Conservation (phyloP, 2,888 invertebrate species). For the Coenonympha arcania region DNA sequence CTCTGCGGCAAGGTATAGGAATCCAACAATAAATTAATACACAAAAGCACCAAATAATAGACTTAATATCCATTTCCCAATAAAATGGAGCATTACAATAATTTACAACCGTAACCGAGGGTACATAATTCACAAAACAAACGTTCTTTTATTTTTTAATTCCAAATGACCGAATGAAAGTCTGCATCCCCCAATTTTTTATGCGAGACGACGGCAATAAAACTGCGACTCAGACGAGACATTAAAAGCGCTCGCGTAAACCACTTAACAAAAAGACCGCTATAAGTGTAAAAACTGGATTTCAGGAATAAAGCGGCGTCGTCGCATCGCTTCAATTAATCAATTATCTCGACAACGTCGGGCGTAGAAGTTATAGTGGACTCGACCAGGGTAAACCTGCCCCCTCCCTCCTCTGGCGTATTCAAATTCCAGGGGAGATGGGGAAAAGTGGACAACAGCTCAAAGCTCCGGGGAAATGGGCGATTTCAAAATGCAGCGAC, state of each 20-base stretch:
- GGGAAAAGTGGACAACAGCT: conserved; percentile 23
- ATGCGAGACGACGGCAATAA: conserved; percentile 19
- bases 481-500: conserved; percentile 36
- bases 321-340: conserved; percentile 49
- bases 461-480: conserved; percentile 32
- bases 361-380: conserved; percentile 39
- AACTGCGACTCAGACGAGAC: conserved; percentile 17
- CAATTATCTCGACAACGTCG: conserved; percentile 46
- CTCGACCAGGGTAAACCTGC: conserved; percentile 24
- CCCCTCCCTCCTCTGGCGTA: conserved; percentile 15
- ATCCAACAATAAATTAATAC: no score
- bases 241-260: conserved; percentile 26
- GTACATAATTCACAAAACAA: no score
- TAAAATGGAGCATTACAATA: no score
- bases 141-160: not conserved
- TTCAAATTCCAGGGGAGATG: conserved; percentile 13
- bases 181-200: conserved; percentile 7
- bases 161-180: conserved; percentile 3
- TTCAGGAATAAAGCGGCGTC: conserved; percentile 26
- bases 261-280: conserved; percentile 21
- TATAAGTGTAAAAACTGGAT: conserved; percentile 29
- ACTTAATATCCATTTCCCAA: no score
- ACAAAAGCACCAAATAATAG: no score
- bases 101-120: no score
- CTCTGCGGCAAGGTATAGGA: no score